These are phyloP conservation scores for Emys orbicularis DNA, from an alignment of 2,797 vertebrate species.

Conservation along the genomic window DNA sequence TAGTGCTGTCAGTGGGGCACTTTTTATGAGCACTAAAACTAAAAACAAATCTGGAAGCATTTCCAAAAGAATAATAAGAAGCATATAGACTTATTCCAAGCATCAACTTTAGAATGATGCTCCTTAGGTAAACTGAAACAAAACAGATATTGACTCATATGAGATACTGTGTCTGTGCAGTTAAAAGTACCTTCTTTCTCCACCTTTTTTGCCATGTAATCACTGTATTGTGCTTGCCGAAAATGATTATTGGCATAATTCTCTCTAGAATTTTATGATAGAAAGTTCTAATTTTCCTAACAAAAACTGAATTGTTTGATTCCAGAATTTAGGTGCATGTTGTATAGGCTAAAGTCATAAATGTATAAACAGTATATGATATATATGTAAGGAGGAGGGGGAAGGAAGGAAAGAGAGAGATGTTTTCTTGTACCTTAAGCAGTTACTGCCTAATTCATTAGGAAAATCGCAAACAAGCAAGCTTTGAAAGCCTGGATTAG, in stretches of 20 bases:
- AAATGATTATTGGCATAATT: neutral
- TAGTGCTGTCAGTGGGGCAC: neutral
- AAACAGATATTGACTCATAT: neutral
- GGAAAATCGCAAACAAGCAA: neutral
- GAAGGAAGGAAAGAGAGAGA: neutral
- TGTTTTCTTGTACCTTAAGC: neutral
- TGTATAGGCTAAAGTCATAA: accelerated
- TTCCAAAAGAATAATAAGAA: neutral
- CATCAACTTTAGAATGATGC: constrained; percentile 7
- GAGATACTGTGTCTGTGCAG: constrained; percentile 43
- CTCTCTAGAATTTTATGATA: neutral
- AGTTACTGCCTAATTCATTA: neutral
- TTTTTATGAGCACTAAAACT: neutral
- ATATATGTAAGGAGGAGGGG: neutral
- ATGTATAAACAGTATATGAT: neutral
- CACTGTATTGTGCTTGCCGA: constrained; percentile 2
- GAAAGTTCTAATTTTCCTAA: neutral
- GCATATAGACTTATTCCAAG: neutral
- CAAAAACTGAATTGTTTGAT: neutral
- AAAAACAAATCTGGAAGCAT: neutral
- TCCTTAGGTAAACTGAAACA: constrained; percentile 29
- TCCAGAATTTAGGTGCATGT: neutral
- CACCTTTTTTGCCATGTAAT: constrained; percentile 37
- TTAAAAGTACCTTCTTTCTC: constrained; percentile 34
- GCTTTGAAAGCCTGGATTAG: neutral